Evolutionary conservation across 2,888 invertebrate species (phyloP), one percentile per base, ranked within the genome.

Genomic region (Lissocephala sabroskyi): DNA sequence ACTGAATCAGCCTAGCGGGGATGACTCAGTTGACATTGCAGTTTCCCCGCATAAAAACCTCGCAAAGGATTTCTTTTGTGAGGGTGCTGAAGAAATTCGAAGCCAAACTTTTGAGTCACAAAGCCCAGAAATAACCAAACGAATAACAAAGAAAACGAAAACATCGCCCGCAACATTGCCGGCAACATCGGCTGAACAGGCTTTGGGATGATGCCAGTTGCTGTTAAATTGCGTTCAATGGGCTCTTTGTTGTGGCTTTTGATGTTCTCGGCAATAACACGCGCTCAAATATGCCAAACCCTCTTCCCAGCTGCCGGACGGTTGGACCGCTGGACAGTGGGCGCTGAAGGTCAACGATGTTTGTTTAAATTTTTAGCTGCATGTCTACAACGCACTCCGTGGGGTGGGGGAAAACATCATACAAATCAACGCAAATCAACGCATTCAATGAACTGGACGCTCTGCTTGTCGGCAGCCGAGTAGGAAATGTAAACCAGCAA

Each of bases 341-440:
- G 40, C 51, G 44, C 33, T 52, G 71, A 71, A 71, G 71, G 74
- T 62, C 71, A 66, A 66, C 62, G 62, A 61, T 71, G 74, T 71
- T 71, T 71, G 71, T 59, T 66, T 74, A 74, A 71, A 58, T 60
- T 66, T 30, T 59, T 44, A 55, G 54, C 55, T 67, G 52, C 51
- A 65, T 43, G 46, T 49, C 16, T 47, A 35, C 35, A 35, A 35
- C 35, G 9, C 35, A 35, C 11, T 33, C 2, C 33, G 11, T n/a
- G 33, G 13, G 56, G 56, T 62, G 59, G 43, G 62, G 42, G 58
- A 60, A 49, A 62, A 53, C 71, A 67, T n/a, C n/a, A 74, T 65
- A 55, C 67, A 68, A 74, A 68, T 68, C 71, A 68, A 67, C 68
- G 59, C 62, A 71, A n/a, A n/a, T n/a, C n/a, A n/a, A n/a, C n/a